Base-by-base conservation (phyloP, 2,797 vertebrate genomes). In the Rhyacichthys aspro region DNA sequence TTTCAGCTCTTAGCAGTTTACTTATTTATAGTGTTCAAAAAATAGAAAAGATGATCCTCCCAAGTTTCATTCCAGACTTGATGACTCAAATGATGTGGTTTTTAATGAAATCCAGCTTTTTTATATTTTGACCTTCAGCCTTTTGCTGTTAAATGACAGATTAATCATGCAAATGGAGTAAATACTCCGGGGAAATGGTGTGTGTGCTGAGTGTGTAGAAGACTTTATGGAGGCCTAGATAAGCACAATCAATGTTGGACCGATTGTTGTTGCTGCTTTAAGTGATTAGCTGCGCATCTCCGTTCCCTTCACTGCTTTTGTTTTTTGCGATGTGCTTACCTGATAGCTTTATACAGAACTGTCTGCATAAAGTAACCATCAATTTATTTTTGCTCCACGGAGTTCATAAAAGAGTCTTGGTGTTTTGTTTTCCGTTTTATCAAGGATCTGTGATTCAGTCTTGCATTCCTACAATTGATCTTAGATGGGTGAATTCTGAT, bases 211-310 rank as follows among this genome's bases (percentile, higher is more conserved):
- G 69, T 75, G 41, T 70, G 67, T 59, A 47, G 57, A 49, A 50
- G 63, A 65, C 65, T 78, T 74, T 69, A 83, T 70, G 68, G 70
- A 74, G 52, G 47, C 49, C 58, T 67, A 82, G 78, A 86, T 86
- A 83, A 87, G 63, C 76, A 74, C 73, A 91, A 89, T 89, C 85
- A 87, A 87, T 89, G 83, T 70, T 42, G 39, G 39, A 42, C n/a
- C 81, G 84, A 83, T 88, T 84, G 85, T 84, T 82, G 70, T 67
- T 61, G 70, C 67, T 66, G 63, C 71, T 79, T 67, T 81, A 76
- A 81, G 68, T 82, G 80, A 87, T 82, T 78, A 76, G 75, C 70
- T 78, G 63, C 1, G 10, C 63, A 80, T 84, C 66, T 72, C 57
- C n/a, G 45, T 53, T 58, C 48, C 49, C 43, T 47, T 70, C 59